Base-by-base conservation (phyloP, 2,888 invertebrate species). In the Tiliacea aurago region DNA sequence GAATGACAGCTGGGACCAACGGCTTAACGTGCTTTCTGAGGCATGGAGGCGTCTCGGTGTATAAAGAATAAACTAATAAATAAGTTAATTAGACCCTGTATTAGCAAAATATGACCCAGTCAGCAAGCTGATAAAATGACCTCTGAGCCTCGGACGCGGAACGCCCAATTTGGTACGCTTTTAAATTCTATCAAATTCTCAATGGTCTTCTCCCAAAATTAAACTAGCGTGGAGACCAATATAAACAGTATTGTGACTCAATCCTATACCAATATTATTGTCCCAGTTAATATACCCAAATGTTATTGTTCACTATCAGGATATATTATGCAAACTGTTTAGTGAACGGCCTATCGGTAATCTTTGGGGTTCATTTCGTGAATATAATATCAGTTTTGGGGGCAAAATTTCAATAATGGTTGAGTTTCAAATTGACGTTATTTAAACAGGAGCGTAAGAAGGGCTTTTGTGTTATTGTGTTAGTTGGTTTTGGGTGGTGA, bases 321-420 rank as follows among this genome's bases (percentile, higher is more conserved):
- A 53, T 51, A 53, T 51, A 84, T 84, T 85, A 85, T 86, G 85
- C 81, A 84, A 85, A 85, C 84, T 84, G 81, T 79, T 81, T 72
- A 80, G 64, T 15, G 47, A 73, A 73, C 63, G 73, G 69, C 70
- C 70, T 74, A 80, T 77, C 85, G 49, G 73, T 85, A 83, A 85
- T 85, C 86, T 86, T 86, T 74, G 47, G 78, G 75, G 83, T 74
- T 66, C 77, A 73, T 83, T 78, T 33, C 58, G 63, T 62, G 87
- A 83, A 80, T 80, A 86, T 78, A 76, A 83, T 85, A 80, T 78
- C 63, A 78, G 74, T 76, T 80, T 75, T 49, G 73, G 70, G 83
- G 66, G 9, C 64, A 53, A 51, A 76, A 83, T 83, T 84, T 80
- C 83, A 84, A 80, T 86, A 83, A 79, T 73, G 62, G 67, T 20